Conservation (phyloP, 2,888 invertebrate species). For the Orthosia gothica region DNA sequence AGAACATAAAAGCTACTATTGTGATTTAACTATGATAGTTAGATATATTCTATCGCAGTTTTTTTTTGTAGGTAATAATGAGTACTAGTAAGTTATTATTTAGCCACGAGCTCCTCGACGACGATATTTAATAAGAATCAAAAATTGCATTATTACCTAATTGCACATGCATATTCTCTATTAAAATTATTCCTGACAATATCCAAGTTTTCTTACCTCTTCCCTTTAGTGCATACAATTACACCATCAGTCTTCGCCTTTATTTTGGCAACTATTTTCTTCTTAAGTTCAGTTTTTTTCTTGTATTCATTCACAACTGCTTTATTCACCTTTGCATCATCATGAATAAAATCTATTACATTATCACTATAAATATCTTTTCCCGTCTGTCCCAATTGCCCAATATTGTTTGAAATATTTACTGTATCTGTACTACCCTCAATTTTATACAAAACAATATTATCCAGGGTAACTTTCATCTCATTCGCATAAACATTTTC, state of each 20-base stretch:
- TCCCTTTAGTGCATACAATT: slow-evolving; percentile 1
- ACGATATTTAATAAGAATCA: too few relatives aligned
- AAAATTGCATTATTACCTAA: too few relatives aligned
- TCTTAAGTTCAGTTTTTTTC: not conserved
- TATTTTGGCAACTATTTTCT: not conserved
- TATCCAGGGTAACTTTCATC: not conserved
- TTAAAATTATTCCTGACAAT: not conserved
- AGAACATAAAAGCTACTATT: too few relatives aligned
- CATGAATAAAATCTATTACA: not conserved
- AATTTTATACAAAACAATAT: slow-evolving; percentile 16
- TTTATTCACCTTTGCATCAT: not conserved
- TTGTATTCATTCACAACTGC: not conserved
- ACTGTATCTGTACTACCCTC: not conserved
- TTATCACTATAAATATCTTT: not conserved
- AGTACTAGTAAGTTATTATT: too few relatives aligned
- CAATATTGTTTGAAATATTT: not conserved
- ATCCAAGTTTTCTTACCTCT: slow-evolving; percentile 19
- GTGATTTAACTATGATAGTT: too few relatives aligned
- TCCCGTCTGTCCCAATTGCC: not conserved
- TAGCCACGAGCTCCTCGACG: too few relatives aligned
- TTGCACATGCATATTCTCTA: not conserved
- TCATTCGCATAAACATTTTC: slow-evolving; percentile 12
- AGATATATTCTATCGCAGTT: too few relatives aligned
- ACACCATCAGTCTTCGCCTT: not conserved
- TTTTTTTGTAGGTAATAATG: too few relatives aligned